A percentile compares a stretch with the other conserved stretches of the same genome.
These are phyloP conservation scores for Pandion haliaetus DNA, from an alignment of 2,113 vertebrate genomes.

Conservation along the genomic window DNA sequence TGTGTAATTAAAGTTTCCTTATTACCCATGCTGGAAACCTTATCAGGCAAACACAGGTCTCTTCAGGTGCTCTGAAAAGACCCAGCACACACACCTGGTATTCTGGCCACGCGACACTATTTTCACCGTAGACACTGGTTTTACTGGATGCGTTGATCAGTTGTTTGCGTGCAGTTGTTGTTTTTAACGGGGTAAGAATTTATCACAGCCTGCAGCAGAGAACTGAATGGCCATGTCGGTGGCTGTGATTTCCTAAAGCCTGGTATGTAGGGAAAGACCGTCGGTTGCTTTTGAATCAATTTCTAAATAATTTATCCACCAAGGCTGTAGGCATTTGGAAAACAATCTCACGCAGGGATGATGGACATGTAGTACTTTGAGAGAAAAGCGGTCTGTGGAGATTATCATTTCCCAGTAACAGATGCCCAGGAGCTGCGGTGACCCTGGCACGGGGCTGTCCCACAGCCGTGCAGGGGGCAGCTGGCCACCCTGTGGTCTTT, in stretches of 20 bases:
- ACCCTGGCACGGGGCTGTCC: neutral
- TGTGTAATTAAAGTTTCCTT: neutral
- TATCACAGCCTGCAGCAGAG: neutral
- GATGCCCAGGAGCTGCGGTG: fast-evolving
- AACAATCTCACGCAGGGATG: no score
- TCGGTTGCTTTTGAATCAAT: neutral
- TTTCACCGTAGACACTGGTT: neutral
- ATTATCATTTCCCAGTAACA: fast-evolving
- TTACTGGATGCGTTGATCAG: no score
- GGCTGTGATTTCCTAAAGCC: neutral
- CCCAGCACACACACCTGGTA: neutral
- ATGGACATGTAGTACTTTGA: neutral
- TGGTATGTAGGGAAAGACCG: neutral
- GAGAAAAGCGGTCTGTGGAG: neutral
- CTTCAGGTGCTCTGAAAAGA: neutral
- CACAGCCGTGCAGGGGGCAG: fast-evolving
- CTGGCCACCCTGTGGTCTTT: neutral
- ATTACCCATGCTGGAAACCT: neutral
- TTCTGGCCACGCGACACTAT: neutral
- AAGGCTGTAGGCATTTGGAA: no score
- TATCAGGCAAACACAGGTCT: neutral
- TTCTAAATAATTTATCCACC: neutral
- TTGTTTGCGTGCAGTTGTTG: neutral
- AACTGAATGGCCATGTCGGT: neutral
- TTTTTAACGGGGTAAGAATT: neutral